phyloP scores from a whole-genome alignment of 53 echinoderm and acorn worm genomes.

The Arbacia lixula region DNA sequence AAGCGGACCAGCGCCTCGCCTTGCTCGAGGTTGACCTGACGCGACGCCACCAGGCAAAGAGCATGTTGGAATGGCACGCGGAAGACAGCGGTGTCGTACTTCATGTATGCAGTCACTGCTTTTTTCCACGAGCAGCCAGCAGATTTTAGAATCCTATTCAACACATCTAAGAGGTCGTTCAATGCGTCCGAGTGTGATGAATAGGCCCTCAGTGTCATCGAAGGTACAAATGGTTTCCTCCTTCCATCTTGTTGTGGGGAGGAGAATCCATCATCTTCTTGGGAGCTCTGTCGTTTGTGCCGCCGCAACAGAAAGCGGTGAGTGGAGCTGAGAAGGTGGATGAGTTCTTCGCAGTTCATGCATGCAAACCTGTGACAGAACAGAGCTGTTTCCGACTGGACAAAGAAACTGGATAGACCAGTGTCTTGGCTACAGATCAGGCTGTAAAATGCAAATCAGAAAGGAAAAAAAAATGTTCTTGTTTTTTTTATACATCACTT shows the following conservation, averaged over 20 bases:
- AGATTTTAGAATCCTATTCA: neutral
- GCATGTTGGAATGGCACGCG: slow-evolving; percentile 88
- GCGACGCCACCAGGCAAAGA: slow-evolving; percentile 64
- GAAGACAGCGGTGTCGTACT: slow-evolving; percentile 66
- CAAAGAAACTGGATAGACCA: slow-evolving; percentile 72
- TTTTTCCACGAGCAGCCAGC: slow-evolving; percentile 63
- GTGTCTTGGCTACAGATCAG: slow-evolving; percentile 76
- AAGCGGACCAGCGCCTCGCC: slow-evolving; percentile 76
- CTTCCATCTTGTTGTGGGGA: neutral
- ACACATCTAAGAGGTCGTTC: slow-evolving; percentile 7
- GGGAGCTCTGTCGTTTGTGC: slow-evolving; percentile 3
- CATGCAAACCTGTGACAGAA: slow-evolving; percentile 82
- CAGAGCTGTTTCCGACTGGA: slow-evolving; percentile 84
- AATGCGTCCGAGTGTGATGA: neutral
- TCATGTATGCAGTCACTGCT: slow-evolving; percentile 71
- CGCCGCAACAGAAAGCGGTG: slow-evolving; percentile 70
- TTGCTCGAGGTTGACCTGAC: slow-evolving; percentile 65
- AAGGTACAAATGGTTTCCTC: neutral
- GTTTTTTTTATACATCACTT: no score
- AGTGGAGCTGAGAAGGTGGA: slow-evolving; percentile 72
- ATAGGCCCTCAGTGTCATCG: neutral
- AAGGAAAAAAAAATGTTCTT: no score
- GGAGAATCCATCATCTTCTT: neutral
- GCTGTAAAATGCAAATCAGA: slow-evolving; percentile 39
- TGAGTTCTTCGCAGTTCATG: slow-evolving; percentile 82